These are phyloP conservation scores for Maniola hyperantus DNA, from an alignment of 2,888 invertebrate genomes.

Conservation along the genomic window DNA sequence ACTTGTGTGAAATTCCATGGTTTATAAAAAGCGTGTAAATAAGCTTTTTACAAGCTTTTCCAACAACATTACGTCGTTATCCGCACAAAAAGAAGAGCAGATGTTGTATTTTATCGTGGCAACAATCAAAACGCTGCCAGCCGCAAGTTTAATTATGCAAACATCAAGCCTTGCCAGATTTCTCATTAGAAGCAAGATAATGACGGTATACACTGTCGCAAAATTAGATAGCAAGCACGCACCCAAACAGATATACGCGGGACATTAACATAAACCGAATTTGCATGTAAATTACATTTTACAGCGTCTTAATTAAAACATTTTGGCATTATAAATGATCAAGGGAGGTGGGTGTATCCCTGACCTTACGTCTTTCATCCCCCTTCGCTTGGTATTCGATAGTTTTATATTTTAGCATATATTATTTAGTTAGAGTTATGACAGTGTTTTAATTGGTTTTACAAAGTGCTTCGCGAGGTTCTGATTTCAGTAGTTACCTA, in stretches of 20 bases:
- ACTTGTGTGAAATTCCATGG: too few species aligned
- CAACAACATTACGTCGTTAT: slow-evolving; percentile 2
- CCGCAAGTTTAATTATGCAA: slow-evolving; percentile 82
- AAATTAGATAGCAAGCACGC: slow-evolving; percentile 83
- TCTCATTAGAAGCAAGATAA: slow-evolving; percentile 83
- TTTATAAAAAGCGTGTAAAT: background rate
- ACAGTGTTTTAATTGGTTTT: slow-evolving; percentile 20
- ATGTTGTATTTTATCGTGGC: slow-evolving; percentile 74
- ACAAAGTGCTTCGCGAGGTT: too few species aligned
- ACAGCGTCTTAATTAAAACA: slow-evolving; percentile 84
- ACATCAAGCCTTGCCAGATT: slow-evolving; percentile 82
- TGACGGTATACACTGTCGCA: slow-evolving; percentile 82
- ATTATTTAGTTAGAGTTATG: background rate
- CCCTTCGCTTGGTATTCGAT: slow-evolving; percentile 62
- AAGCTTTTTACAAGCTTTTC: background rate
- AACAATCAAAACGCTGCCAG: slow-evolving; percentile 76
- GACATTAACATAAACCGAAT: slow-evolving; percentile 84
- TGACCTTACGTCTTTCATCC: slow-evolving; percentile 64
- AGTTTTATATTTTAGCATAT: slow-evolving; percentile 54
- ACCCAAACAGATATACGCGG: slow-evolving; percentile 82
- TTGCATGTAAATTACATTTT: slow-evolving; percentile 84
- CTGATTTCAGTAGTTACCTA: too few species aligned
- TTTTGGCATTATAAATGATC: slow-evolving; percentile 84
- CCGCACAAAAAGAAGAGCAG: slow-evolving; percentile 42
- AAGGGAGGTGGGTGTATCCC: slow-evolving; percentile 68